A percentile compares a stretch with the other conserved stretches of the same genome.
These are phyloP conservation scores for Tragelaphus strepsiceros DNA, from an alignment of 2,113 vertebrate genomes.

Conservation along the genomic window DNA sequence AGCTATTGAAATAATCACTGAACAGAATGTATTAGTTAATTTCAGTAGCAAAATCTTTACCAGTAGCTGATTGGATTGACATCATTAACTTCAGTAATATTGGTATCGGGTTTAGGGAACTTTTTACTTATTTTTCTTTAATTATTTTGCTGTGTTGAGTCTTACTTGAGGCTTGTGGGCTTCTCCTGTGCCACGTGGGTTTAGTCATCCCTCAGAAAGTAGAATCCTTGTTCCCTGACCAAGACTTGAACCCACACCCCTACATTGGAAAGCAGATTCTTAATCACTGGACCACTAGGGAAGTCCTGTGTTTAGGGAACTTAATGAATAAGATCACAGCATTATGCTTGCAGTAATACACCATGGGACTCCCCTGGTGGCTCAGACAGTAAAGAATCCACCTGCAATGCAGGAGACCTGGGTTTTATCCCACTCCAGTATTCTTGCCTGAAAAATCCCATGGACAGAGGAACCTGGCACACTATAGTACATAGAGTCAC, in stretches of 20 bases:
- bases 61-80: background rate
- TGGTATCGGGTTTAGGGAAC: no score
- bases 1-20: background rate
- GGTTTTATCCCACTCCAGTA: background rate
- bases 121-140: background rate
- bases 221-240: background rate
- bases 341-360: background rate
- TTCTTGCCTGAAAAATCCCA: background rate
- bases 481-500: accelerated
- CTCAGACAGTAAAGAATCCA: background rate
- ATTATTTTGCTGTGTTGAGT: background rate
- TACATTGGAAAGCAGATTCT: background rate
- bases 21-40: background rate
- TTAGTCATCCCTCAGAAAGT: background rate
- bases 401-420: background rate
- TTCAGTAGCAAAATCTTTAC: background rate
- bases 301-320: background rate
- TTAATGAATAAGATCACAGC: background rate
- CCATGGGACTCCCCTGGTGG: background rate
- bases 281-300: background rate
- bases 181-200: background rate
- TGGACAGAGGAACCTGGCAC: background rate
- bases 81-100: background rate
- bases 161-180: background rate
- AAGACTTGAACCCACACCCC: background rate